These are phyloP conservation scores for Cebus imitator DNA, from an alignment of 2,113 vertebrate genomes.

Conservation along the genomic window DNA sequence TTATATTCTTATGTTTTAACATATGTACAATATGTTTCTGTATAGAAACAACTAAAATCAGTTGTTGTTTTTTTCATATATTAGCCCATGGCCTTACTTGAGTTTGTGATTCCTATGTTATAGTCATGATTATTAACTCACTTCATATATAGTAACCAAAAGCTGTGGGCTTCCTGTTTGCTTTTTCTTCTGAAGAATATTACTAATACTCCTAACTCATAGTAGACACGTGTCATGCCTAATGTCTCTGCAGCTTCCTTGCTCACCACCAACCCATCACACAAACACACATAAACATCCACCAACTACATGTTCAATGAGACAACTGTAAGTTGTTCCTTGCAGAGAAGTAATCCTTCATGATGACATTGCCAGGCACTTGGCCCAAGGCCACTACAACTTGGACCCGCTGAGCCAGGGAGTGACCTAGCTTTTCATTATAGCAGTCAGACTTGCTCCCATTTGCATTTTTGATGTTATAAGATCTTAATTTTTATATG, in stretches of 20 bases:
- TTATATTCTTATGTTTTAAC: not conserved
- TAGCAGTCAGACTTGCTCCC: not conserved
- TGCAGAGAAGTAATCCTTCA: not conserved
- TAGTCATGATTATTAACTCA: not conserved
- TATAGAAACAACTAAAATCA: not conserved
- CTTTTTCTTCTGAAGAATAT: not conserved
- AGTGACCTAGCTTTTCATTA: not conserved
- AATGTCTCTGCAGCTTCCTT: not conserved
- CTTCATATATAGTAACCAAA: slow-evolving; percentile 17
- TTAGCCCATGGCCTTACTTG: not conserved
- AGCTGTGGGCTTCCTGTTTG: slow-evolving; percentile 54
- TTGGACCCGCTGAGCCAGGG: not conserved
- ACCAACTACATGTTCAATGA: not conserved
- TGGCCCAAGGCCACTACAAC: not conserved
- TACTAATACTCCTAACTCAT: not conserved
- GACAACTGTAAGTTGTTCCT: not conserved
- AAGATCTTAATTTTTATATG: not conserved
- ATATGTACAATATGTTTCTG: not conserved
- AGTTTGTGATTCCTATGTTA: not conserved
- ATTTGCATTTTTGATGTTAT: not conserved
- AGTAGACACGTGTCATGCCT: not conserved
- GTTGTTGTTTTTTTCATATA: not conserved
- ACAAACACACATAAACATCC: not conserved
- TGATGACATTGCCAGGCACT: not conserved
- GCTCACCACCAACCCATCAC: not conserved